Evolutionary conservation across 2,888 invertebrate species (phyloP), one percentile per base, ranked within the genome.

Genomic region (Pyrochroa serraticornis): DNA sequence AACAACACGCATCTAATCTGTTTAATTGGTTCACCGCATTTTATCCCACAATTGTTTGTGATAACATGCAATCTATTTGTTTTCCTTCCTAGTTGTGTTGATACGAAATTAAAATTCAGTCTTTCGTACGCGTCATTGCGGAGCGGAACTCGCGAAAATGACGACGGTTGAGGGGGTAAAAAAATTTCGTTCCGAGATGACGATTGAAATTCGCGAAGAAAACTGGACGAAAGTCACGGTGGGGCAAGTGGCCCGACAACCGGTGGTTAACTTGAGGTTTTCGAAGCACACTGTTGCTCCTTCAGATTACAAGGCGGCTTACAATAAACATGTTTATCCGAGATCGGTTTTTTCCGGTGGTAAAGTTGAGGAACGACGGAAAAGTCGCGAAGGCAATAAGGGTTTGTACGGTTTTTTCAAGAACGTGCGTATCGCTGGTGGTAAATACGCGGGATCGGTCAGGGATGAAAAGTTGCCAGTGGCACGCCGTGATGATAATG

Each of bases 221-320:
- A 43, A 42, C 30, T 32, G 52, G 37, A 52, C 39, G 33, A 52
- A 48, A 46, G 33, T 10, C 7, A 10, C 35, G 22, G 22, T 14
- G 31, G 31, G 9, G 41, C 37, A 32, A 51, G 22, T 62, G 10
- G 38, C n/a, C 7, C 34, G 38, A 8, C 31, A 41, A 12, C 45
- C 58, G 9, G 35, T 32, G 35, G 48, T 53, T 22, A 56, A 54
- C 48, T 53, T 62, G 30, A 66, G 65, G 63, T 58, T 69, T 37
- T 53, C 58, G 1, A 70, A 64, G 45, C 63, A 68, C 41, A 57
- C 68, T 49, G 65, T 71, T 38, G 68, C 68, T 22, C 73, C 72
- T 36, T 59, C 63, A 32, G 67, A 70, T 31, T 65, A 66, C 46
- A 56, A 62, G 45, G 49, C 60, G 13, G 66, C 64, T 60, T 67